These are phyloP conservation scores for Ictalurus furcatus DNA, from an alignment of 2,113 vertebrate species.

Conservation along the genomic window DNA sequence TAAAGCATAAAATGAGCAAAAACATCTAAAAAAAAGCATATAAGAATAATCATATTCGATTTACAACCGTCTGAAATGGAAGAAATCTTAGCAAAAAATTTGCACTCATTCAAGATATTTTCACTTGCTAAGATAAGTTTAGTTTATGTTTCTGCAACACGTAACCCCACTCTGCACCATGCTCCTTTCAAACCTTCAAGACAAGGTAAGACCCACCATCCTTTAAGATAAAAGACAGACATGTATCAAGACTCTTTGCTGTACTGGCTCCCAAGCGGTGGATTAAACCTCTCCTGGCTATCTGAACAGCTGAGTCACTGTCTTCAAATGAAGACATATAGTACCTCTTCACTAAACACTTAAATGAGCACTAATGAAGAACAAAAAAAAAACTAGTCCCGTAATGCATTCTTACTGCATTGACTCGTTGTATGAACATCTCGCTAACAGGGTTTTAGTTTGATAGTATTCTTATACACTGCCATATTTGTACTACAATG, in stretches of 20 bases:
- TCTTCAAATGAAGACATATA: not conserved
- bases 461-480: not conserved
- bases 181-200: not conserved
- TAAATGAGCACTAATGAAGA: not conserved
- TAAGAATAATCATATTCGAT: not conserved
- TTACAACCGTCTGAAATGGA: not conserved
- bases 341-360: not conserved
- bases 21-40: not conserved
- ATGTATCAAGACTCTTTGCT: no score
- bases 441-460: not conserved
- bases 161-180: not conserved
- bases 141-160: not conserved
- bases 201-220: not conserved
- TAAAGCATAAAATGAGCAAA: not conserved
- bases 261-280: not conserved
- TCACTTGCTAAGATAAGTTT: not conserved
- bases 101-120: not conserved
- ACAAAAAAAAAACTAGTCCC: not conserved
- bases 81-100: not conserved
- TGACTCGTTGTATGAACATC: not conserved
- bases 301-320: not conserved
- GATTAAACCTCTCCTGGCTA: not conserved
- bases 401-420: not conserved
- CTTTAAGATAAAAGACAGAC: not conserved
- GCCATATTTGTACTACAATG: not conserved